Conservation (phyloP, 2,797 vertebrate species). For the Sebastes reedi region DNA sequence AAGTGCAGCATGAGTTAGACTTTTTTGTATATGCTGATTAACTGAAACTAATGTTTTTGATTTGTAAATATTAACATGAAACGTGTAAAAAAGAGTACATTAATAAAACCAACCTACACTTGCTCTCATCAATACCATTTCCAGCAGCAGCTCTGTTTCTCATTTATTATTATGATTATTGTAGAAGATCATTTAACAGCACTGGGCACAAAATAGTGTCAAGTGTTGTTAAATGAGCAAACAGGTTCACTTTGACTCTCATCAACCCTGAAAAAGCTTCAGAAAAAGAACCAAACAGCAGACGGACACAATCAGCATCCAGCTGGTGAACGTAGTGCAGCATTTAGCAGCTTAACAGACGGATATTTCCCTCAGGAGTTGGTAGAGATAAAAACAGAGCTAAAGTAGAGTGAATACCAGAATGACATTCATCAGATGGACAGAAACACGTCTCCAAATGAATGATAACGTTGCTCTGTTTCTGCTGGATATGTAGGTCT, state of each 20-base stretch:
- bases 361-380: not conserved
- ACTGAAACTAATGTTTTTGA: not conserved
- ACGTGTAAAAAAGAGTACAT: not conserved
- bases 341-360: not conserved
- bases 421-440: not conserved
- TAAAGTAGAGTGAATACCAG: not conserved
- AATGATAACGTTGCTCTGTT: not conserved
- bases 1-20: not conserved
- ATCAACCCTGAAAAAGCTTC: not conserved
- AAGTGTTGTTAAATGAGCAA: not conserved
- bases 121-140: not conserved
- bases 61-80: not conserved
- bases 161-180: not conserved
- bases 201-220: not conserved
- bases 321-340: not conserved
- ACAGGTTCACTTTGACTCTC: not conserved
- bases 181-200: not conserved
- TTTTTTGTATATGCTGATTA: not conserved
- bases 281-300: not conserved
- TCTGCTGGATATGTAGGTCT: not conserved
- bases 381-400: not conserved
- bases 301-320: rapidly evolving
- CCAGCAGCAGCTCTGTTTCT: not conserved
- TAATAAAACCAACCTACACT: not conserved
- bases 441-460: not conserved